Conservation (phyloP, 2,888 invertebrate genomes). For the Bellardia pandia region DNA sequence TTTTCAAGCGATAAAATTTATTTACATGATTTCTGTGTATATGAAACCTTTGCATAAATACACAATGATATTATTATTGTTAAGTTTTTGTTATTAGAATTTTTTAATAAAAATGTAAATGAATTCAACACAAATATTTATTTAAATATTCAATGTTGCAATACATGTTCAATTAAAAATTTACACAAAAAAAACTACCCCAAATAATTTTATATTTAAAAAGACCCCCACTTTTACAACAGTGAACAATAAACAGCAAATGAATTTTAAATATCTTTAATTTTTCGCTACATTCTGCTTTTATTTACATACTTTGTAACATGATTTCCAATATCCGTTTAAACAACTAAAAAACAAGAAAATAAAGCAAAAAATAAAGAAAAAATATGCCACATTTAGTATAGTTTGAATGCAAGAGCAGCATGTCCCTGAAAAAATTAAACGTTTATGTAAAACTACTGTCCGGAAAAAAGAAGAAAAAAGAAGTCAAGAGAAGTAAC, state of each 20-base stretch:
- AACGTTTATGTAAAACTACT: constrained; percentile 40
- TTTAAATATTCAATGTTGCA: no score
- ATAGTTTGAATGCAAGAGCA: neutral
- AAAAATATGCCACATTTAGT: neutral
- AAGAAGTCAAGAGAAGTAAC: constrained; percentile 28
- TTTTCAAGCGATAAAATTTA: no score
- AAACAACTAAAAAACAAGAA: constrained; percentile 12
- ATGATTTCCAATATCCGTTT: constrained; percentile 42
- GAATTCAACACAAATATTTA: no score
- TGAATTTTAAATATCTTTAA: neutral
- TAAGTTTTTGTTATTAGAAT: no score
- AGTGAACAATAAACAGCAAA: no score
- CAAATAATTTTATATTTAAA: neutral
- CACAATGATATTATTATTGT: no score
- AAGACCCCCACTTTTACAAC: neutral
- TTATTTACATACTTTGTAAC: constrained; percentile 5
- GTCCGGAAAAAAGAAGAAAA: constrained; percentile 22
- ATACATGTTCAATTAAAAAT: no score
- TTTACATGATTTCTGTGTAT: no score
- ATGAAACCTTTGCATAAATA: no score
- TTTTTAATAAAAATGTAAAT: no score
- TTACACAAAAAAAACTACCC: no score
- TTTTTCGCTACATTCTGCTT: neutral
- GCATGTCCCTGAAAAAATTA: constrained; percentile 30
- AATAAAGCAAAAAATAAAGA: neutral